Percentiles rank a stretch among this genome's conserved stretches.
Evolutionary conservation across 2,888 invertebrate genomes (phyloP).

Genomic region (Oasisia sp.): DNA sequence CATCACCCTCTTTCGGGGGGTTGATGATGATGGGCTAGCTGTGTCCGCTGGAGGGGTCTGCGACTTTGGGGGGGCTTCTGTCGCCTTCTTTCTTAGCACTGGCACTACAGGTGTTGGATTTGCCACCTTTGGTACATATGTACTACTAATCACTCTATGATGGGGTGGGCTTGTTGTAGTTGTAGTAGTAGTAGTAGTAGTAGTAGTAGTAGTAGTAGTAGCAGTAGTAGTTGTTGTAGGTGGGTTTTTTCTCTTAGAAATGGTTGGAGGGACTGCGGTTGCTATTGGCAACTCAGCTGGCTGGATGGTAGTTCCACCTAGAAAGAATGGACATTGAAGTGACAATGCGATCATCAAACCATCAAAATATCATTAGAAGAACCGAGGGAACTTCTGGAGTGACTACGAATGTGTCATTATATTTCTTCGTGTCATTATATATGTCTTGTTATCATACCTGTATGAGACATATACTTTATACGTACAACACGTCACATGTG

Average conservation of each 20-base stretch:
- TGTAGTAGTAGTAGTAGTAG: not conserved
- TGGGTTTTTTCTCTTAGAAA: not conserved
- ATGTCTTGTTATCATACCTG: not conserved
- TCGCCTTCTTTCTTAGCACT: not conserved
- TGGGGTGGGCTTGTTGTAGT: not conserved
- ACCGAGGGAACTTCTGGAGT: not conserved
- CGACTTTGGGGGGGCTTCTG: not conserved
- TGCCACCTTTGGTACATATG: not conserved
- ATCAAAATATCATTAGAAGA: not conserved
- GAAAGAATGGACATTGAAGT: not conserved
- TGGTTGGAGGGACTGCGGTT: not conserved
- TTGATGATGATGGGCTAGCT: not conserved
- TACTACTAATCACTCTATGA: not conserved
- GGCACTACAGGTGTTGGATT: not conserved
- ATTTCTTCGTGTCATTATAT: not conserved
- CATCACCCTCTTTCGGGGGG: not conserved
- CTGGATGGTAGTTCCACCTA: not conserved
- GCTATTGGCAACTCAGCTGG: not conserved
- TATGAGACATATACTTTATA: not conserved
- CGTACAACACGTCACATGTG: no score
- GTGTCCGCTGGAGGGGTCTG: not conserved
- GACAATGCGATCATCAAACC: not conserved
- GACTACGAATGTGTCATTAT: not conserved
- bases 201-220: not conserved
- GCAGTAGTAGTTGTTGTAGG: not conserved